Evolutionary conservation across 2,888 invertebrate species (phyloP), one percentile per base, ranked within the genome.

Genomic region (Philhelius pedissequus): DNA sequence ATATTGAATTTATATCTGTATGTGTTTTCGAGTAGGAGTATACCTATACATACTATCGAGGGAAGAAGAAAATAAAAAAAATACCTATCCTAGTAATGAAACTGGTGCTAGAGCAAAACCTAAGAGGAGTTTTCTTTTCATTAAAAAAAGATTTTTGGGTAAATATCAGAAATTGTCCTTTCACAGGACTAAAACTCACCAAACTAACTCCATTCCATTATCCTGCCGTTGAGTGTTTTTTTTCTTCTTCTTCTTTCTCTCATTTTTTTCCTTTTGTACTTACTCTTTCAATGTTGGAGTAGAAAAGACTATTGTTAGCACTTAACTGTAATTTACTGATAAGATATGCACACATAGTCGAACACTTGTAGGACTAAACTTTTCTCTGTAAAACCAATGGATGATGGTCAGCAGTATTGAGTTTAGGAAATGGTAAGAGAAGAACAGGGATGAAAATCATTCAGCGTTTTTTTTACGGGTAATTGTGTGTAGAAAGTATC

Each of bases 261-360:
- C 40, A 56, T 66, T 64, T 13, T 54, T 40, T 38, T 38, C 50
- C 62, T 48, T 69, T 69, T 71, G 68, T 54, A 68, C 35, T n/a
- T n/a, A 58, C 15, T 27, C 43, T 15, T 43, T 27, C 68, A 66
- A 76, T 84, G 84, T 71, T 76, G 66, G 15, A 62, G 79, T 58
- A 80, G 70, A 62, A 83, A 80, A 70, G 84, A 75, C 84, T 52
- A 76, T 84, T 84, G 84, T 84, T 80, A 80, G 84, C 84, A 84
- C 84, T 84, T 80, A 80, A 66, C 84, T 84, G 84, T 84, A 84
- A 84, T 84, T 80, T 80, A 76, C 79, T 84, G 84, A 84, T 84
- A 84, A 84, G 80, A 84, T 84, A 84, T 84, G 84, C 84, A 84
- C 84, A 84, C 84, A 84, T 60, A 68, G 71, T 70, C 71, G 52